Evolutionary conservation across 1,140 invertebrate species (phyloP).

Genomic region (Anoplolepis gracilipes): DNA sequence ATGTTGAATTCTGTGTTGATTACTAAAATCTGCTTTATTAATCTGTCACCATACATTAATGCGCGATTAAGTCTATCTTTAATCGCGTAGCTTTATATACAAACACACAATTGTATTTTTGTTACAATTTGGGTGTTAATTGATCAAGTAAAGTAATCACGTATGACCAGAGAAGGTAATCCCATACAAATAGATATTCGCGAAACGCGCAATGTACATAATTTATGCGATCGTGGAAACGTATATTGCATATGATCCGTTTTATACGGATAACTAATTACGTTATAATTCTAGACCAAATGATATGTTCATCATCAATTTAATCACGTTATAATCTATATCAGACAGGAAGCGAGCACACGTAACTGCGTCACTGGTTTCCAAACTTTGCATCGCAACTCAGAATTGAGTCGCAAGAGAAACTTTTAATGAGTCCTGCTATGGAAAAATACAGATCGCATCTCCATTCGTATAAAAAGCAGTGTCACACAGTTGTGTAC

Average conservation of each 20-base stretch:
- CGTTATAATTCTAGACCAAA: slow-evolving; percentile 60
- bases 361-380: slow-evolving; percentile 47
- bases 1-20: slow-evolving; percentile 29
- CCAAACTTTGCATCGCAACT: slow-evolving; percentile 18
- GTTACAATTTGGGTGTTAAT: slow-evolving; percentile 43
- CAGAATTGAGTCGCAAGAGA: slow-evolving; percentile 34
- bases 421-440: slow-evolving; percentile 47
- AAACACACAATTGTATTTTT: slow-evolving; percentile 20
- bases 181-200: slow-evolving; percentile 40
- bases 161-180: slow-evolving; percentile 38
- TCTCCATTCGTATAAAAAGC: slow-evolving; percentile 21
- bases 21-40: slow-evolving; percentile 47
- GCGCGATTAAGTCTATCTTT: slow-evolving; percentile 42
- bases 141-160: slow-evolving; percentile 60
- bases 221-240: slow-evolving; percentile 37
- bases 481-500: neutral
- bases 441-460: slow-evolving; percentile 20
- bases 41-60: slow-evolving; percentile 45
- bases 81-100: slow-evolving; percentile 14
- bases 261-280: slow-evolving; percentile 59
- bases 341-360: slow-evolving; percentile 40
- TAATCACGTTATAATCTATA: slow-evolving; percentile 60
- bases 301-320: slow-evolving; percentile 62
- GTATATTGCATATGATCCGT: slow-evolving; percentile 49
- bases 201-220: slow-evolving; percentile 24